These are phyloP conservation scores for Electrophaes corylata DNA, from an alignment of 2,888 invertebrate species.

Conservation along the genomic window DNA sequence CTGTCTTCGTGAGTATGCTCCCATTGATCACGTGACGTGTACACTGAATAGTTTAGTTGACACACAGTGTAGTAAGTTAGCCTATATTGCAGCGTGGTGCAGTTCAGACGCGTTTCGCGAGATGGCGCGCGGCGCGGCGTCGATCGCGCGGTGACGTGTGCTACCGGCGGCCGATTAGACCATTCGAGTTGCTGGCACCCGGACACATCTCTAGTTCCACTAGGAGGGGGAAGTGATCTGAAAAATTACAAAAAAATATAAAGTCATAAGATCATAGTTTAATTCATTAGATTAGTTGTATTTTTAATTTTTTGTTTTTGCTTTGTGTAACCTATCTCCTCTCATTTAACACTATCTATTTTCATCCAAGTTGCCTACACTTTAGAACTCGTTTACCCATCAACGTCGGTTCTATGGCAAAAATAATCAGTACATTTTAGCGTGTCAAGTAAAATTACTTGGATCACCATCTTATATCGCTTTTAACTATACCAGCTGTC, in stretches of 20 bases:
- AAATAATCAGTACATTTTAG: too few relatives aligned
- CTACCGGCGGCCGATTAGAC: constrained; percentile 94
- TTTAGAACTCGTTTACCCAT: too few relatives aligned
- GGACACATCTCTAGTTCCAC: constrained; percentile 96
- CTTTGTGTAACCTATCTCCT: too few relatives aligned
- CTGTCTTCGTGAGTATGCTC: not conserved
- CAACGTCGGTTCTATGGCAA: too few relatives aligned
- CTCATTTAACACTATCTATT: too few relatives aligned
- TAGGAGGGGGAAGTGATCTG: constrained; percentile 95
- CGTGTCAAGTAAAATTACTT: too few relatives aligned
- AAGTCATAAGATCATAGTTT: too few relatives aligned
- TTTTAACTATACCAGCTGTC: too few relatives aligned
- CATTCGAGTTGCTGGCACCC: constrained; percentile 90
- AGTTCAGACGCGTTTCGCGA: constrained; percentile 37
- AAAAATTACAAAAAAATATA: constrained; percentile 11
- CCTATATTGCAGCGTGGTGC: not conserved
- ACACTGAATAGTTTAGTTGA: not conserved
- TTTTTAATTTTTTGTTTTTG: not conserved
- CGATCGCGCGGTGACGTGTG: constrained; percentile 66
- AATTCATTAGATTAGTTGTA: too few relatives aligned
- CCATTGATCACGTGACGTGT: not conserved
- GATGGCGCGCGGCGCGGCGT: constrained; percentile 39
- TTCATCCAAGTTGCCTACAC: too few relatives aligned
- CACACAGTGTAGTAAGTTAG: constrained; percentile 1
- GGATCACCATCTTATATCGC: too few relatives aligned